Conservation (phyloP, 2,113 vertebrate genomes). For the Tympanuchus pallidicinctus region DNA sequence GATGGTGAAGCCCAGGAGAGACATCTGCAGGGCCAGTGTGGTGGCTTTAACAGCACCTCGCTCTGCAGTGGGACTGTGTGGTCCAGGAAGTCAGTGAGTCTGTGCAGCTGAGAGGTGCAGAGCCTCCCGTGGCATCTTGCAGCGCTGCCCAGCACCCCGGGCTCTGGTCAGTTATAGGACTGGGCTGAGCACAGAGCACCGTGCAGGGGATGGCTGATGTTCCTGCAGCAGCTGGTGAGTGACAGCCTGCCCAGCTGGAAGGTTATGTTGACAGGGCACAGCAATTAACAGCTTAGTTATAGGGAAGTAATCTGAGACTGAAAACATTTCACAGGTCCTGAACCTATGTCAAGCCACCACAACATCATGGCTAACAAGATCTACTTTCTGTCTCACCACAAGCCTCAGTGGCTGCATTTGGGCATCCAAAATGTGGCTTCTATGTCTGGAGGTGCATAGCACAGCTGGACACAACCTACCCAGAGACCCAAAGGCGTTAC, state of each 20-base stretch:
- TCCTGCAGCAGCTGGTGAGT: background rate
- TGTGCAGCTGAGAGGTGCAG: background rate
- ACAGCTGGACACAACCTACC: background rate
- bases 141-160: background rate
- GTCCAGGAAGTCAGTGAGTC: background rate
- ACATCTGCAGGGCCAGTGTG: too few relatives aligned
- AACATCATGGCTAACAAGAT: background rate
- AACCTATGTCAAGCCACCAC: background rate
- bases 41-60: background rate
- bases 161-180: rapidly evolving
- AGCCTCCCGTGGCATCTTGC: background rate
- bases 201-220: background rate
- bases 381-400: too few relatives aligned
- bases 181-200: background rate
- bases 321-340: background rate
- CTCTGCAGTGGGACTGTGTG: background rate
- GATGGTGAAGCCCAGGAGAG: background rate
- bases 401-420: background rate
- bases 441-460: background rate
- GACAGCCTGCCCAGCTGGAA: background rate
- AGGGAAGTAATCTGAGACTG: background rate
- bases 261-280: background rate
- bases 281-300: background rate
- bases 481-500: background rate
- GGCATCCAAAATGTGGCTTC: background rate